phyloP scores from a whole-genome alignment of 2,113 vertebrate species.

The Hippocampus comes region DNA sequence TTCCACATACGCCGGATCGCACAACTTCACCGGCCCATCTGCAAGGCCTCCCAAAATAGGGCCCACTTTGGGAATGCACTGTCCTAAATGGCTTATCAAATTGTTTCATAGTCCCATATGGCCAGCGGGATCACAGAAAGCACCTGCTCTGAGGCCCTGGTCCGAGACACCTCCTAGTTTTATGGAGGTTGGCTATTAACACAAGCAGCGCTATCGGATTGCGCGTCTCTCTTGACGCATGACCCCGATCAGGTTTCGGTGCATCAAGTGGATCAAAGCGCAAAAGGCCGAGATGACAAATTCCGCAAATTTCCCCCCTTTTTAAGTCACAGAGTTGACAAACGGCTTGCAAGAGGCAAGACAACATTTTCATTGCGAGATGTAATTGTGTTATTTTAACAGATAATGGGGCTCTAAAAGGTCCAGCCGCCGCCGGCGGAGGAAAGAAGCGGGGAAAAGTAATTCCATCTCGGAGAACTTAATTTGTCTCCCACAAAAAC shows the following conservation, averaged over 20 bases:
- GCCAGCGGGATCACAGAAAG: slow-evolving; percentile 58
- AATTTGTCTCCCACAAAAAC: neutral
- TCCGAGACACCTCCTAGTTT: slow-evolving; percentile 61
- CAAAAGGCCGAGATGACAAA: slow-evolving; percentile 51
- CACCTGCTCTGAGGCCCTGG: slow-evolving; percentile 68
- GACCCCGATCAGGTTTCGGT: slow-evolving; percentile 53
- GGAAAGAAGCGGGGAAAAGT: neutral
- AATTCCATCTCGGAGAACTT: neutral
- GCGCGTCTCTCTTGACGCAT: slow-evolving; percentile 60
- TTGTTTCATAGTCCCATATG: slow-evolving; percentile 56
- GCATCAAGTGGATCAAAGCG: slow-evolving; percentile 67
- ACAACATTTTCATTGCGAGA: slow-evolving; percentile 17
- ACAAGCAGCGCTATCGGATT: slow-evolving; percentile 66
- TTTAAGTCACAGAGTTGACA: slow-evolving; percentile 38
- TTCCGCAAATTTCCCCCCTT: slow-evolving; percentile 48
- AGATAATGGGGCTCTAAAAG: neutral
- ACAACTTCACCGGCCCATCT: slow-evolving; percentile 6
- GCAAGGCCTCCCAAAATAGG: slow-evolving; percentile 23
- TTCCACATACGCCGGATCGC: neutral
- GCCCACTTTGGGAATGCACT: slow-evolving; percentile 42
- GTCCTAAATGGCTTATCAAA: slow-evolving; percentile 58
- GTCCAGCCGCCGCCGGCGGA: neutral
- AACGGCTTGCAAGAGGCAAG: slow-evolving; percentile 23
- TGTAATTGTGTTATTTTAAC: slow-evolving; percentile 25
- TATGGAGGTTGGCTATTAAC: slow-evolving; percentile 68